Base-by-base conservation (phyloP, 2,888 invertebrate genomes). In the Nycteola revayana region DNA sequence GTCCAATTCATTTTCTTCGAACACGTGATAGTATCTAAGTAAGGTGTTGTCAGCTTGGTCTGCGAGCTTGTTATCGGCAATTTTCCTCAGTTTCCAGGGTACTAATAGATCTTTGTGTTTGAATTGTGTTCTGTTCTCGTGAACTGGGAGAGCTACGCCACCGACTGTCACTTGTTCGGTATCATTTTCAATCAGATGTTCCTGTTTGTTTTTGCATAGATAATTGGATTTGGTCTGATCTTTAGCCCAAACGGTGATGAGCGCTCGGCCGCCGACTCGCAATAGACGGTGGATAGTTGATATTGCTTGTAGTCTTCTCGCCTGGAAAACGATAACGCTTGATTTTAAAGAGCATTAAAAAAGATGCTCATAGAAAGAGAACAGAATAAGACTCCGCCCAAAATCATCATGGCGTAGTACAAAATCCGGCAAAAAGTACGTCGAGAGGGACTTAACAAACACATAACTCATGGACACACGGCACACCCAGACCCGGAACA, bases 231-330 rank as follows among this genome's bases (percentile, higher is more conserved):
- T 91, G 1, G 90, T 89, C 78, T 98, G 98, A 68, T 98, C 94
- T 75, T 95, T 94, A 0, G 99, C 97, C 99, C 99, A 99, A 0
- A 98, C 99, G 50, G 98, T 98, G 39, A 99, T 93, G 3, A 99
- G 86, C 1, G 94, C 94, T 45, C 83, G 86, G 0, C 98, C 98
- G 0, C 92, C 92, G 0, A 87, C 69, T n/a, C 90, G 84, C 3
- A 99, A 84, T 1, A 96, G 79, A 7, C 97, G 89, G 0, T 92
- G 74, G 60, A 98, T 93, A 72, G 97, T 96, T 9, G 78, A 66
- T 7, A 98, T 66, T 0, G 97, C 95, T 63, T 91, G 86, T 10
- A 91, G 58, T 58, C 98, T 90, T 52, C 98, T 90, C 30, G 93
- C 92, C 91, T 94, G 69, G 7, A 7, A 7, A 21, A 24, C 25